These are phyloP conservation scores for Stegastes partitus DNA, from an alignment of 2,113 vertebrate species.

Conservation along the genomic window DNA sequence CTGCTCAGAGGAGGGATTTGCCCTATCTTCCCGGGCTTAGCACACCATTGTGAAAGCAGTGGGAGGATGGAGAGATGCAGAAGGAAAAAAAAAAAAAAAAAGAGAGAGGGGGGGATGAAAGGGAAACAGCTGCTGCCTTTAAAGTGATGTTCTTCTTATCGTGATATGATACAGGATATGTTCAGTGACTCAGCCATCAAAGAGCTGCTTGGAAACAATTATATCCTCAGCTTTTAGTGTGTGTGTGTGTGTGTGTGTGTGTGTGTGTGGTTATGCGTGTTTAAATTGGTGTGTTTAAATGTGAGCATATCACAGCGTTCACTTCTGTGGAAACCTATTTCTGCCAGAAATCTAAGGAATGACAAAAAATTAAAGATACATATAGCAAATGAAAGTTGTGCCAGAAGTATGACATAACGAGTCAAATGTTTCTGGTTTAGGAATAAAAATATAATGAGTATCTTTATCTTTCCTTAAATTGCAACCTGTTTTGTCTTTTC, in stretches of 20 bases:
- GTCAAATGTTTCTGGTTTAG: neutral
- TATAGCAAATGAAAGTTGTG: neutral
- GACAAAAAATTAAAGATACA: neutral
- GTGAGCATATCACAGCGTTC: neutral
- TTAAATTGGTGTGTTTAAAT: conserved; percentile 17
- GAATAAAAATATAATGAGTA: neutral
- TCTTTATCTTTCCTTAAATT: too few relatives aligned
- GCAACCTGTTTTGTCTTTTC: neutral
- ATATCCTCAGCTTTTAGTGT: conserved; percentile 45
- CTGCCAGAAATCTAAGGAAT: neutral
- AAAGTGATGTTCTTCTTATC: conserved; percentile 79
- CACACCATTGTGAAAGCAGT: conserved; percentile 81
- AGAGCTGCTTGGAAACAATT: conserved; percentile 74
- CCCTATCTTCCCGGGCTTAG: conserved; percentile 81
- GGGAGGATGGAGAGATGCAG: conserved; percentile 79
- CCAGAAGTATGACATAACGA: neutral
- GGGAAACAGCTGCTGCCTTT: conserved; percentile 77
- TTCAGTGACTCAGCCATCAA: conserved; percentile 78
- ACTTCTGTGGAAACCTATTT: conserved; percentile 7
- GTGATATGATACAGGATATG: conserved; percentile 73
- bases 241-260: conserved; percentile 26
- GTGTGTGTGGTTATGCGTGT: conserved; percentile 24
- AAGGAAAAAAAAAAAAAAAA: too few relatives aligned
- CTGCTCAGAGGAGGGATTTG: conserved; percentile 81
- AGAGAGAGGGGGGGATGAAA: conserved; percentile 72